These are phyloP conservation scores for Otocyon megalotis DNA, from an alignment of 2,113 vertebrate genomes.

Conservation along the genomic window DNA sequence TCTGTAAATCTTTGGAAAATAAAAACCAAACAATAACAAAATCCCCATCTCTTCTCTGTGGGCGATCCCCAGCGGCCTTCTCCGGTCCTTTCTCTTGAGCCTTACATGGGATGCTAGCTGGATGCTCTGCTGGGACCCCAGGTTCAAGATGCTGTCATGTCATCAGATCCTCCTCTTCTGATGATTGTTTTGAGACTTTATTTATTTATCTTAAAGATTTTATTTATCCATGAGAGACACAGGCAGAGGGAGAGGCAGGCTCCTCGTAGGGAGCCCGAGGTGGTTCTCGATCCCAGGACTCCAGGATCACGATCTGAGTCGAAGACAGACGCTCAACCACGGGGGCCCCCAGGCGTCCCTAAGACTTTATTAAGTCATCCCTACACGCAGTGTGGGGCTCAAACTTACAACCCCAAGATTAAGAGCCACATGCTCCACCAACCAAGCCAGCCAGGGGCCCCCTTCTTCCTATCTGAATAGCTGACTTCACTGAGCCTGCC, in stretches of 20 bases:
- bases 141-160: background rate
- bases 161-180: background rate
- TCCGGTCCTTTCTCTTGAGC: background rate
- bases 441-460: background rate
- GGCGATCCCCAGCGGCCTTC: fast-evolving
- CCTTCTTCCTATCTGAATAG: background rate
- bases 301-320: too few species aligned
- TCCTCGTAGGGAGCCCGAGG: too few species aligned
- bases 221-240: too few species aligned
- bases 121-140: background rate
- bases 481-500: background rate
- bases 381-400: background rate
- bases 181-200: background rate
- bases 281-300: too few species aligned
- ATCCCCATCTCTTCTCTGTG: background rate
- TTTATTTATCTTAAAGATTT: background rate
- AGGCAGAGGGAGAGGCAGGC: too few species aligned
- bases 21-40: background rate
- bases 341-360: too few species aligned
- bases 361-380: background rate
- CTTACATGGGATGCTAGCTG: background rate
- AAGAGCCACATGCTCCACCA: background rate
- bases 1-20: background rate
- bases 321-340: too few species aligned
- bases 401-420: background rate